Evolutionary conservation across 2,113 vertebrate genomes (phyloP), one percentile per base, ranked within the genome.

Genomic region (Colossoma macropomum): DNA sequence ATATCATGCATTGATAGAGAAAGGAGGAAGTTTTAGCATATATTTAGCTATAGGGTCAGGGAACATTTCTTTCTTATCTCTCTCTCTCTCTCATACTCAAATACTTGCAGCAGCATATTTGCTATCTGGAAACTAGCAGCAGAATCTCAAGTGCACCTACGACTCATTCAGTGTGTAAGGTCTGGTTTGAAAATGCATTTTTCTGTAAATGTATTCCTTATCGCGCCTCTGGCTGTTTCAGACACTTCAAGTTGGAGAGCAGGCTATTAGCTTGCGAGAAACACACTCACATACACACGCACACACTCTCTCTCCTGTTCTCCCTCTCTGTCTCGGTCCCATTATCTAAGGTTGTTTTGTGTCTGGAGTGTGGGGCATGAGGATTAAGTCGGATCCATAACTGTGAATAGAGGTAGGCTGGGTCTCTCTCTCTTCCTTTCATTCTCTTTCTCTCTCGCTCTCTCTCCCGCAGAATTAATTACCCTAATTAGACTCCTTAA

Each of bases 401-500:
- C 91, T 88, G 90, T 92, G 93, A 94, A 94, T 92, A 89, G 92
- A 87, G 88, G 88, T 89, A 88, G 92, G 84, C 88, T 86, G 89
- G 90, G 92, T 84, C 45, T 73, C 38, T 86, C 69, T 82, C 41
- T 30, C 30, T 34, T 11, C 48, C 32, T 76, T 21, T 30, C 25
- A 1, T 23, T 28, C 48, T 65, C 32, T 70, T 28, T 19, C 50
- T 86, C 52, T 72, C 59, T 83, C 56, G 80, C 52, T 28, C 62
- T 32, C 48, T 91, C 90, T 91, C 89, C 80, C 87, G 89, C 92
- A 92, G 93, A 93, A 94, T 94, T 94, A 94, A 95, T 94, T 93
- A 94, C 93, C 90, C 93, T 94, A 93, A 95, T 95, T 95, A 94
- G 90, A 84, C 88, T 91, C 87, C 91, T 90, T 94, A 94, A 94